Conservation (phyloP, 2,797 vertebrate genomes). For the Astyanax mexicanus region DNA sequence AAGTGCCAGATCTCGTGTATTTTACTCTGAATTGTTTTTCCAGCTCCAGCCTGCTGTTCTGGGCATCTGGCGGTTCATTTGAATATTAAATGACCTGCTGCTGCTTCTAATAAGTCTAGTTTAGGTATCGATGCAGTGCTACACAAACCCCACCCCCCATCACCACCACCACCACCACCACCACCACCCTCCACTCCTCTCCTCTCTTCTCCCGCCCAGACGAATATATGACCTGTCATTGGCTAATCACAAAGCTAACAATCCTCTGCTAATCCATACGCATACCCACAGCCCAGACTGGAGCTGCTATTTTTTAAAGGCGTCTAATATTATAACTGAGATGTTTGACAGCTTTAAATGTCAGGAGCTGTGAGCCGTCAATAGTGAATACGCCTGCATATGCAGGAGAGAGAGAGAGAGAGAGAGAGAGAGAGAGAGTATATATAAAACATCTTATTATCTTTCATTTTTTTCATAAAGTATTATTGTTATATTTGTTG, state of each 20-base stretch:
- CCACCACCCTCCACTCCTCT: no score
- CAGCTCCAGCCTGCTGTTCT: not conserved
- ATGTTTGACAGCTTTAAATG: not conserved
- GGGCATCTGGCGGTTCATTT: not conserved
- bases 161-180: no score
- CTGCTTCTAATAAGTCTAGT: not conserved
- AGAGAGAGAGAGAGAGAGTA: not conserved
- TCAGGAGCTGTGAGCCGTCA: not conserved
- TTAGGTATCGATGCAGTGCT: not conserved
- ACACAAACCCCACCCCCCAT: no score
- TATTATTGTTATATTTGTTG: no score
- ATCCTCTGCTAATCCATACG: no score
- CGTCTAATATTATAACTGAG: not conserved
- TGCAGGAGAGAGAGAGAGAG: not conserved
- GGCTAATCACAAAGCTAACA: no score
- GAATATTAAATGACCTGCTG: constrained; percentile 12
- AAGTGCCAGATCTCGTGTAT: not conserved
- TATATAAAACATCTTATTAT: no score
- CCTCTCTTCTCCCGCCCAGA: not conserved
- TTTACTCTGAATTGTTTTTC: not conserved
- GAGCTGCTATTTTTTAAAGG: not conserved
- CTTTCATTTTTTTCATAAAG: no score
- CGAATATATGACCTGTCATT: not conserved
- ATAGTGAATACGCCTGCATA: not conserved
- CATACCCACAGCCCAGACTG: no score